Evolutionary conservation across 1,140 invertebrate species (phyloP), one percentile per base, ranked within the genome.

Genomic region (Cyclargus thomasi): DNA sequence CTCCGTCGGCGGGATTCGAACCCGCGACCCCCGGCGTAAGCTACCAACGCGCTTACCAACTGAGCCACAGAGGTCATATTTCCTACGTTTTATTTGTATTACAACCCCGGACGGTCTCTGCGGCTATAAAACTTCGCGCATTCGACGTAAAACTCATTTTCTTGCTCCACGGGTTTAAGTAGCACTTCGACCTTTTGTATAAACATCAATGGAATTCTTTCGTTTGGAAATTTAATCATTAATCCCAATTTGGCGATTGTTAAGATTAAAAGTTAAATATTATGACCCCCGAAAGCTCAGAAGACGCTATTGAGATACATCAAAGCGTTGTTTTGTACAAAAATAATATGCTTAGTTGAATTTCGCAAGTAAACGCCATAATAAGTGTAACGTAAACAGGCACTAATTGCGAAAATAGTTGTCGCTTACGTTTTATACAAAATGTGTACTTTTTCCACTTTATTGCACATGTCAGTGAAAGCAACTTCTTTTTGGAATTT

Each of bases 221-320:
- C 73, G 72, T 74, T 79, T 81, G 77, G 75, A 79, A 79, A 78
- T 79, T 81, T 78, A 73, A 81, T 79, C 70, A 75, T 74, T 73
- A 78, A 77, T 76, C 67, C 68, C 55, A 59, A 59, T 59, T 59
- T 59, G 10, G 55, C 55, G 55, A 20, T 59, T 20, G 55, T 59
- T 18, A 22, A 59, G 55, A 11, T 20, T 3, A 59, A 59, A 59
- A 59, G 36, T 64, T 18, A 29, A 29, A 66, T 66, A 57, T 23
- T 55, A 55, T 4, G 20, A 66, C 62, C 57, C 53, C 55, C 39
- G 39, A 47, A 8, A 47, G 14, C 14, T 47, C 14, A 14, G 14
- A 47, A 47, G 39, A 47, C 2, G 39, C 39, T 47, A 47, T 47
- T 47, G 39, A 16, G 39, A 14, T 47, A 14, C 39, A 47, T 47